A percentile compares a stretch with the other conserved stretches of the same genome.
Conservation (phyloP, 2,113 vertebrate genomes). For the Ahaetulla prasina region DNA sequence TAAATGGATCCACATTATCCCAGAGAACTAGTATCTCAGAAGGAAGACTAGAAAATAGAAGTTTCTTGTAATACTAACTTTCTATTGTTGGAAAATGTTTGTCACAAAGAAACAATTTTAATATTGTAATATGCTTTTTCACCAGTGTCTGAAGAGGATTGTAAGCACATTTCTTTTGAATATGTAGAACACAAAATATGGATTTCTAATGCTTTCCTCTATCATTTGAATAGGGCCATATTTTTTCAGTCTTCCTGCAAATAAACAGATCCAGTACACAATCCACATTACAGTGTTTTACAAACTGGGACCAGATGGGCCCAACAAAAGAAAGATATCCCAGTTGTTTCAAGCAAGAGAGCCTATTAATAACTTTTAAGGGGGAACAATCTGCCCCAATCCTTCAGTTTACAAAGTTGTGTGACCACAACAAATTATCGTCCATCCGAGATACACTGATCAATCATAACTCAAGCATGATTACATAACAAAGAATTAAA, state of each 20-base stretch:
- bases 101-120: not conserved
- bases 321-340: not conserved
- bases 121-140: not conserved
- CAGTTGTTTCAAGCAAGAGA: not conserved
- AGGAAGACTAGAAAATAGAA: not conserved
- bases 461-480: not conserved
- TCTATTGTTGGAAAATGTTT: not conserved
- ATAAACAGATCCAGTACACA: not conserved
- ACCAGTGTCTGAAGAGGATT: not conserved
- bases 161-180: not conserved
- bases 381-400: not conserved
- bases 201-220: not conserved
- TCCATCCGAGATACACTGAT: not conserved
- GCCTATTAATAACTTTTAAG: not conserved
- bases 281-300: not conserved
- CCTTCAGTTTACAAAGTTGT: not conserved
- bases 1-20: not conserved
- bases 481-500: not conserved
- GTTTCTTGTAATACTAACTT: not conserved
- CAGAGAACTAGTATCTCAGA: not conserved
- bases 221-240: not conserved
- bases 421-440: no score
- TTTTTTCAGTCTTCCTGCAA: not conserved
- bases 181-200: not conserved
- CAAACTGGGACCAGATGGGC: not conserved